Conservation (phyloP, 2,797 vertebrate species). For the Arrhamphus sclerolepis region DNA sequence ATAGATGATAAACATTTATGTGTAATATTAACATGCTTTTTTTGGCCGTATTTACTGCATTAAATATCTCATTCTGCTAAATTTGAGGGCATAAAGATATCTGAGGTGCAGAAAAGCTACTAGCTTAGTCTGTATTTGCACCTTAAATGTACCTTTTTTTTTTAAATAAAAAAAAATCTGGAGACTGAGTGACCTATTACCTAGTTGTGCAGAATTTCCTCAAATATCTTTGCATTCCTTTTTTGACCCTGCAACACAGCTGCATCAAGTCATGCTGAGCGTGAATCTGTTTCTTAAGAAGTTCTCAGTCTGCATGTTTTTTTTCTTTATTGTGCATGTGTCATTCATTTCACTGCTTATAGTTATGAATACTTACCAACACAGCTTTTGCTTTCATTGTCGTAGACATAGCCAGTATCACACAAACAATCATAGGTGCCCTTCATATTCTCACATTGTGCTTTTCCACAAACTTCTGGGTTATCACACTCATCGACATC, state of each 20-base stretch:
- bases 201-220: constrained; percentile 56
- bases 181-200: constrained; percentile 53
- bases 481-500: constrained; percentile 89
- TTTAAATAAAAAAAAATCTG: no score
- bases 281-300: constrained; percentile 25
- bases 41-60: not conserved
- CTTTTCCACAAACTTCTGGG: constrained; percentile 86
- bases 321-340: not conserved
- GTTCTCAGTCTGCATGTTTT: constrained; percentile 14
- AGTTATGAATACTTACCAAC: constrained; percentile 78
- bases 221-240: constrained; percentile 54
- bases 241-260: constrained; percentile 60
- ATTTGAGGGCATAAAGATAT: constrained; percentile 2
- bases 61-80: not conserved
- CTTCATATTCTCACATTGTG: constrained; percentile 84
- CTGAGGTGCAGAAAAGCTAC: not conserved
- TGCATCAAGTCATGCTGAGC: constrained; percentile 50
- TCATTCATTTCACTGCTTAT: constrained; percentile 2
- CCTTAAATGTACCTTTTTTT: not conserved
- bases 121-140: not conserved
- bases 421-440: constrained; percentile 90
- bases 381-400: constrained; percentile 85
- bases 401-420: constrained; percentile 85
- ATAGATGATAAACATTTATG: not conserved
- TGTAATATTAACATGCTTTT: no score